A percentile compares a stretch with the other conserved stretches of the same genome.
Conservation (phyloP, 2,113 vertebrate genomes). For the Tenrec ecaudatus region DNA sequence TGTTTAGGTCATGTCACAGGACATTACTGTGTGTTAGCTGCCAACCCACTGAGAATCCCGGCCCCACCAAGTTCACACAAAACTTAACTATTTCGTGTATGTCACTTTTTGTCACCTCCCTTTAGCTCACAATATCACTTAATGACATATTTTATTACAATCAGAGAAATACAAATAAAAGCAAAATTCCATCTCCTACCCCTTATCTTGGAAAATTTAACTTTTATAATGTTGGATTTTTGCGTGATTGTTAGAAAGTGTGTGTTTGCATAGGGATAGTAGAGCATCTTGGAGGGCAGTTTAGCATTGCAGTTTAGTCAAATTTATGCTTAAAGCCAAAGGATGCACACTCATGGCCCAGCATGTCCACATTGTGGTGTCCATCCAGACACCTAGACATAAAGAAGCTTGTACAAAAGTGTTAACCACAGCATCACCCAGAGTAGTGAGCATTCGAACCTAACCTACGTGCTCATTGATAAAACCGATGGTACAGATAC, state of each 20-base stretch:
- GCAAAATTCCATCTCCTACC: not conserved
- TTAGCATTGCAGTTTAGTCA: not conserved
- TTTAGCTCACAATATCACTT: slow-evolving; percentile 13
- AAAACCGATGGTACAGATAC: not conserved
- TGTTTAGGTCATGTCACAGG: no score
- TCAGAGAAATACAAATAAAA: slow-evolving; percentile 46
- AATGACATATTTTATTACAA: slow-evolving; percentile 28
- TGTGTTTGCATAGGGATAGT: not conserved
- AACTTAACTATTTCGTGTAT: no score
- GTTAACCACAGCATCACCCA: not conserved
- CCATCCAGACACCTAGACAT: not conserved
- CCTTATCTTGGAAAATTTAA: not conserved
- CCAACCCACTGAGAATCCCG: no score
- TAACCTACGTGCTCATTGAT: not conserved
- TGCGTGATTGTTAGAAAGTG: not conserved
- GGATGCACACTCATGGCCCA: not conserved
- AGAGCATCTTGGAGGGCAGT: not conserved
- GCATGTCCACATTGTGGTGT: not conserved
- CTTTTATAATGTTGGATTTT: not conserved
- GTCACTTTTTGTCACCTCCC: not conserved
- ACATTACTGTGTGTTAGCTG: no score
- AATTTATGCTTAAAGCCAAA: no score
- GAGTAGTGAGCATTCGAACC: not conserved
- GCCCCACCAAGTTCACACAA: no score
- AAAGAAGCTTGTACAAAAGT: not conserved